Evolutionary conservation across 2,113 vertebrate genomes (phyloP).

Genomic region (Brachyistius frenatus): DNA sequence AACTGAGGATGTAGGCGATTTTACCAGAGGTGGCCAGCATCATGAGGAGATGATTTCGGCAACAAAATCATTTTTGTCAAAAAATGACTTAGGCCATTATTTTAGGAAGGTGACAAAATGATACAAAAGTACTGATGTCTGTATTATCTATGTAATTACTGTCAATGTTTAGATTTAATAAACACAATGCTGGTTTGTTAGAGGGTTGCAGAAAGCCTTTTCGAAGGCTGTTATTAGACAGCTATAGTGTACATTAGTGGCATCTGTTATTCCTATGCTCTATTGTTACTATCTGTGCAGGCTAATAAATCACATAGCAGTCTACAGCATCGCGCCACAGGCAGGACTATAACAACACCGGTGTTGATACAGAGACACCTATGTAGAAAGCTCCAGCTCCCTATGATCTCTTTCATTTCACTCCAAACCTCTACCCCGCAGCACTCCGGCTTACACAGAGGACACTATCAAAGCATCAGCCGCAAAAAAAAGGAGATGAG

Average conservation of each 20-base stretch:
- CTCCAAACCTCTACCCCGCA: conserved; percentile 66
- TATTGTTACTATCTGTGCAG: conserved; percentile 45
- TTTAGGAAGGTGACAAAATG: neutral
- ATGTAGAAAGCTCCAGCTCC: conserved; percentile 55
- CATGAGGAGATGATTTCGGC: too few species aligned
- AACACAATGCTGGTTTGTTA: conserved; percentile 34
- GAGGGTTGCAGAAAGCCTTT: conserved; percentile 40
- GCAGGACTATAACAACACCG: conserved; percentile 51
- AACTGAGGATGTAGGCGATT: too few species aligned
- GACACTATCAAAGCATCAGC: conserved; percentile 69
- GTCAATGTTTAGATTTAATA: conserved; percentile 49
- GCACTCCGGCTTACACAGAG: conserved; percentile 64
- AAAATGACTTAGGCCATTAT: too few species aligned
- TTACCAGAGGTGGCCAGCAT: too few species aligned
- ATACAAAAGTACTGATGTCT: conserved; percentile 28
- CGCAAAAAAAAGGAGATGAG: conserved; percentile 37
- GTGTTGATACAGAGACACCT: conserved; percentile 67
- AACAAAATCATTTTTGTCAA: too few species aligned
- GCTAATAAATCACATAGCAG: conserved; percentile 70
- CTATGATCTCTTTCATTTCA: conserved; percentile 69
- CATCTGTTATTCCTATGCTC: conserved; percentile 62
- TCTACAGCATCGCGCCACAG: conserved; percentile 57
- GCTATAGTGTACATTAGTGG: conserved; percentile 61
- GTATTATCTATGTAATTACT: conserved; percentile 44
- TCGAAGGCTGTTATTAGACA: conserved; percentile 61